phyloP scores from a whole-genome alignment of 2,888 invertebrate genomes.

The Protodeltote pygarga region DNA sequence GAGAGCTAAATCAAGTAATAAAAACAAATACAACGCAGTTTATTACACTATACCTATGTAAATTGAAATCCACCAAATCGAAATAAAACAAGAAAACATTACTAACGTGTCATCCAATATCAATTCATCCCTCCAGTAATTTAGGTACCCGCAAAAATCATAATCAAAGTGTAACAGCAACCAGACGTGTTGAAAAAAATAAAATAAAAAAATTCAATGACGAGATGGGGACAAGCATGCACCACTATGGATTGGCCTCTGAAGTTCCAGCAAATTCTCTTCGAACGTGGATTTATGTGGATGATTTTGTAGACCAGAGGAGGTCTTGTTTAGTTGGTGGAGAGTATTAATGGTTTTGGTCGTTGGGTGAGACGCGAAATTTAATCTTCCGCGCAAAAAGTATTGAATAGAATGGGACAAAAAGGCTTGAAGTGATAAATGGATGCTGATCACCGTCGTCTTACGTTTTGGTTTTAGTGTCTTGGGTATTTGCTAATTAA shows the following conservation, averaged over 20 bases:
- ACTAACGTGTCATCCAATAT: slow-evolving; percentile 64
- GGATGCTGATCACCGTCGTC: slow-evolving; percentile 68
- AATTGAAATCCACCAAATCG: background rate
- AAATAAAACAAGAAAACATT: slow-evolving; percentile 21
- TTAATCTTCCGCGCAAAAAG: slow-evolving; percentile 85
- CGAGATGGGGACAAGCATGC: slow-evolving; percentile 66
- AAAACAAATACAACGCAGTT: no score
- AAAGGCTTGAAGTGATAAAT: slow-evolving; percentile 81
- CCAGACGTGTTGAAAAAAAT: slow-evolving; percentile 72
- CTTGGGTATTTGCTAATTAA: slow-evolving; percentile 47
- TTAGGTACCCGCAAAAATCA: slow-evolving; percentile 73
- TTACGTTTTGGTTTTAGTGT: slow-evolving; percentile 55
- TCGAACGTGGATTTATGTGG: background rate
- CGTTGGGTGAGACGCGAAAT: slow-evolving; percentile 79
- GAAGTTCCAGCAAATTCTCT: slow-evolving; percentile 21
- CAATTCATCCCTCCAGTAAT: slow-evolving; percentile 68
- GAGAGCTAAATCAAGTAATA: no score
- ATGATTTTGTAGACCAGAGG: slow-evolving; percentile 21
- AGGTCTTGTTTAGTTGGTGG: slow-evolving; percentile 63
- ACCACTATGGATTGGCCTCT: slow-evolving; percentile 57
- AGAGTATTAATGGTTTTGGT: slow-evolving; percentile 80
- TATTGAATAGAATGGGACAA: slow-evolving; percentile 81
- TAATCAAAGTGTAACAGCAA: slow-evolving; percentile 79
- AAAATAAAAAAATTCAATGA: slow-evolving; percentile 72
- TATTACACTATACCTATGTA: background rate